Conservation (phyloP, 1,140 invertebrate genomes). For the Amyelois transitella region DNA sequence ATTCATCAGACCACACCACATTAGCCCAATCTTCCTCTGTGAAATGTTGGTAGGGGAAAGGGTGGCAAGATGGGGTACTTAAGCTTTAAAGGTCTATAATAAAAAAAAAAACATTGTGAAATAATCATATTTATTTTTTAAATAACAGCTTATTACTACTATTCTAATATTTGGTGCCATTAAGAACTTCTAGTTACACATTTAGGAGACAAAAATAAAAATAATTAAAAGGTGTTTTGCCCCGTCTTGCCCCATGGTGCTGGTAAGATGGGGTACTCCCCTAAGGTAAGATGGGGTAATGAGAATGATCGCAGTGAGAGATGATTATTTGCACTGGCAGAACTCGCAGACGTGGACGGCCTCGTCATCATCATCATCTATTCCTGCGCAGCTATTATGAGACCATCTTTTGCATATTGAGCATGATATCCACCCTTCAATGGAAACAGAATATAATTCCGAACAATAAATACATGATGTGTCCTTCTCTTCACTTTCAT, state of each 20-base stretch:
- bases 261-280: constrained; percentile 5
- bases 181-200: no score
- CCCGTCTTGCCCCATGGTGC: constrained; percentile 4
- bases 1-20: no score
- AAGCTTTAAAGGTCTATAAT: no score
- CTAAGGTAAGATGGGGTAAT: constrained; percentile 3
- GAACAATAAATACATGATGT: not conserved
- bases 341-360: constrained; percentile 3
- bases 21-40: no score
- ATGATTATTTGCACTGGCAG: not conserved
- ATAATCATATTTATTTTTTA: no score
- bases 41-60: no score
- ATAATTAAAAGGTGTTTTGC: not conserved
- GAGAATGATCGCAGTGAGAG: not conserved
- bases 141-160: no score
- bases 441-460: constrained; percentile 2
- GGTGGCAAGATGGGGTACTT: no score
- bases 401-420: constrained; percentile 2
- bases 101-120: no score
- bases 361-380: constrained; percentile 5
- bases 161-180: no score
- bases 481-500: not conserved
- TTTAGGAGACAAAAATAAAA: no score
- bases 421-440: constrained; percentile 5
- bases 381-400: constrained; percentile 6